Conservation (phyloP, 2,888 invertebrate genomes). For the Dryocosmus kuriphilus region DNA sequence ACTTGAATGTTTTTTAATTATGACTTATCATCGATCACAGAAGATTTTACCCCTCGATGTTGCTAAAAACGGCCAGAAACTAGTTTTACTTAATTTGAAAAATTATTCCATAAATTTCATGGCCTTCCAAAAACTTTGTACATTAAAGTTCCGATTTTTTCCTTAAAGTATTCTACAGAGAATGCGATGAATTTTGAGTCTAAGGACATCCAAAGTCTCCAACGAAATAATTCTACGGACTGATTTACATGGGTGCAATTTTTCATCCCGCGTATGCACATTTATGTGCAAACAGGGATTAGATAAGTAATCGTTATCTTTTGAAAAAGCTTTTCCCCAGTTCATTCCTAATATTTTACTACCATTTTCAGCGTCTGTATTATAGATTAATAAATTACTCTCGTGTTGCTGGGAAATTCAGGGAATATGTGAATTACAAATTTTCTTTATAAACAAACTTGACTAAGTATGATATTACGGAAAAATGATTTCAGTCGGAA, state of each 20-base stretch:
- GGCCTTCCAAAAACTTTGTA: conserved; percentile 8
- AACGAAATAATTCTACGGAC: conserved; percentile 14
- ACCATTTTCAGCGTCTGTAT: background rate
- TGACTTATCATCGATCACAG: background rate
- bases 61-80: background rate
- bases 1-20: too few relatives aligned
- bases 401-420: background rate
- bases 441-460: background rate
- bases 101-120: background rate
- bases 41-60: background rate
- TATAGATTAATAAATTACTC: conserved; percentile 15
- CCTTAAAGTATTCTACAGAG: conserved; percentile 6
- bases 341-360: background rate
- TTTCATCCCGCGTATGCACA: background rate
- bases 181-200: conserved; percentile 33
- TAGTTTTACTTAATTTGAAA: background rate
- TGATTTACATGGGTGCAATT: conserved; percentile 36
- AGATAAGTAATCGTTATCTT: conserved; percentile 17
- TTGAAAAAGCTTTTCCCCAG: background rate
- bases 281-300: background rate
- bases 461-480: background rate
- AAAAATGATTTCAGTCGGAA: background rate
- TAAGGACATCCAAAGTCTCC: conserved; percentile 6
- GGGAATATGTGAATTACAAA: conserved; percentile 1
- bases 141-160: conserved; percentile 25